Evolutionary conservation across 2,888 invertebrate genomes (phyloP).

Genomic region (Fragum whitleyi): DNA sequence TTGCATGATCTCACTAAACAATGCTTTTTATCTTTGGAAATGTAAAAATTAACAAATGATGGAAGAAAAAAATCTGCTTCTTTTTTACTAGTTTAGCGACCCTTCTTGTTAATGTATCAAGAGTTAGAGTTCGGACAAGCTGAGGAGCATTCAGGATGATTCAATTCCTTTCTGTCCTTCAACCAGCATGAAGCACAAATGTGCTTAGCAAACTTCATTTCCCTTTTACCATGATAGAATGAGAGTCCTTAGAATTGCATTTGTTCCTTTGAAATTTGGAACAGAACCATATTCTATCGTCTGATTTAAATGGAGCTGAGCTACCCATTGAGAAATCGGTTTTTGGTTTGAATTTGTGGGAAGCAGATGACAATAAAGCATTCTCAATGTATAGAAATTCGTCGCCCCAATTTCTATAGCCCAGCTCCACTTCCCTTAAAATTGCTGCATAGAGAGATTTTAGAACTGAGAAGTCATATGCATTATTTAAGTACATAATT

Average conservation of each 20-base stretch:
- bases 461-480: constrained; percentile 3
- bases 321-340: background rate
- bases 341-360: background rate
- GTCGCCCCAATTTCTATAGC: background rate
- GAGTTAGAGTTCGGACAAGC: constrained; percentile 1
- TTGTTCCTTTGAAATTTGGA: constrained; percentile 9
- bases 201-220: background rate
- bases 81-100: background rate
- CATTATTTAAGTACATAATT: constrained; percentile 1
- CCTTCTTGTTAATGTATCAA: background rate
- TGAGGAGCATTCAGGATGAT: constrained; percentile 5
- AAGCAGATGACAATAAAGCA: background rate
- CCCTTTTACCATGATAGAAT: background rate
- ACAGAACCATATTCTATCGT: background rate
- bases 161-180: constrained; percentile 1
- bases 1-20: background rate
- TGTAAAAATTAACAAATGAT: background rate
- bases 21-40: background rate
- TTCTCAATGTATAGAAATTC: background rate
- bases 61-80: background rate
- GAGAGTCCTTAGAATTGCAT: background rate
- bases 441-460: background rate
- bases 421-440: background rate
- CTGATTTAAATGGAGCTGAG: background rate
- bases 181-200: constrained; percentile 28